Percentiles rank a stretch among this genome's conserved stretches.
Evolutionary conservation across 2,113 vertebrate genomes (phyloP).

Genomic region (Ondatra zibethicus): DNA sequence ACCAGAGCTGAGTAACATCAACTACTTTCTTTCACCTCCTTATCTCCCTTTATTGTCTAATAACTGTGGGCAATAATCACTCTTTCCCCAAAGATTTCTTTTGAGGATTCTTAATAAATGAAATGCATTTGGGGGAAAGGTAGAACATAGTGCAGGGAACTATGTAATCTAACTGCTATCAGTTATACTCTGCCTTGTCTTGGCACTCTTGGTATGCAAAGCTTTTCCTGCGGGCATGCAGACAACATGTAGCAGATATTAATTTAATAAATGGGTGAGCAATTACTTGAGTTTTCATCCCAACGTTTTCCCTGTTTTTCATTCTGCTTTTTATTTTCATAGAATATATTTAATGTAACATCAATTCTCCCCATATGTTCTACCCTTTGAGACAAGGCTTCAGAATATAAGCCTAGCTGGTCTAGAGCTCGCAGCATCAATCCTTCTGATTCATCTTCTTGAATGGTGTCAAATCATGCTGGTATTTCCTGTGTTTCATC

Average conservation of each 20-base stretch:
- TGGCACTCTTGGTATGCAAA: background rate
- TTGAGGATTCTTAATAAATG: background rate
- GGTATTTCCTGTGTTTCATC: background rate
- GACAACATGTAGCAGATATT: background rate
- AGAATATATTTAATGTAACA: background rate
- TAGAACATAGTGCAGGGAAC: background rate
- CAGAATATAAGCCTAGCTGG: background rate
- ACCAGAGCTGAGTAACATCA: background rate
- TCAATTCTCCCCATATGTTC: background rate
- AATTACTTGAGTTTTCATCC: background rate
- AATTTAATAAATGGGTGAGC: background rate
- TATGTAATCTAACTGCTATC: background rate
- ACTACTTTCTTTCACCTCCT: background rate
- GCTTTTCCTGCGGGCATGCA: background rate
- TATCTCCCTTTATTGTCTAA: background rate
- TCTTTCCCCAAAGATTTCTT: background rate
- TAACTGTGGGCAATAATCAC: background rate
- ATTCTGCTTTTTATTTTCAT: background rate
- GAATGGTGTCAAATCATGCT: background rate
- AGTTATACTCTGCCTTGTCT: background rate
- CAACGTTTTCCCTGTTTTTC: background rate
- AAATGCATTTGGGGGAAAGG: background rate
- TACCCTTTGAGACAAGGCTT: background rate
- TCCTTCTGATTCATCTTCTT: background rate
- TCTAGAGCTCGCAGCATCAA: background rate